These are phyloP conservation scores for Lethrus apterus DNA, from an alignment of 1,140 invertebrate genomes.

Conservation along the genomic window DNA sequence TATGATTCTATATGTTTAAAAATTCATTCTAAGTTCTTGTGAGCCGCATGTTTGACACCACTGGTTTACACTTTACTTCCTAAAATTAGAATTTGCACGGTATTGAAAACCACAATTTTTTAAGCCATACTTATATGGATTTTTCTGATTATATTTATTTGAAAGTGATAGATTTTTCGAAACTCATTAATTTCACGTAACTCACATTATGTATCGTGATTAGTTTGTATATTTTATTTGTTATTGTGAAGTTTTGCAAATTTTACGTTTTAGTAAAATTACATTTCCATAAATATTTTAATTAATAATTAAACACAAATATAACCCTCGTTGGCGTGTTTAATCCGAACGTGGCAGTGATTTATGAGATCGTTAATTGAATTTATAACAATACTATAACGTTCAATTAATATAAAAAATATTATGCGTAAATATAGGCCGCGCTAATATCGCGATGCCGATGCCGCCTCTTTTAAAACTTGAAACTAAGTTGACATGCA, in stretches of 20 bases:
- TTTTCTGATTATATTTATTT: no score
- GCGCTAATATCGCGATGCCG: slow-evolving; percentile 1
- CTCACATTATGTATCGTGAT: no score
- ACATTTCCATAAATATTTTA: slow-evolving; percentile 5
- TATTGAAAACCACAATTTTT: no score
- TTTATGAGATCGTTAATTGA: slow-evolving; percentile 11
- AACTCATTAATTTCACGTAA: no score
- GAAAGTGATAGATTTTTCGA: neutral
- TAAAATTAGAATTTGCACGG: no score
- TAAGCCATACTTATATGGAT: no score
- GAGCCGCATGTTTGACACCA: no score
- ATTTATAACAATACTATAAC: slow-evolving; percentile 2
- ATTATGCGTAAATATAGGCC: slow-evolving; percentile 8
- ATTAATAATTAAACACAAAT: slow-evolving; percentile 6
- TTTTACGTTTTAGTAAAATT: slow-evolving; percentile 6
- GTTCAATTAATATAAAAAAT: slow-evolving; percentile 4
- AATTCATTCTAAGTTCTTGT: no score
- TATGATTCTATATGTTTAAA: no score
- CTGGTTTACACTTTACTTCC: no score
- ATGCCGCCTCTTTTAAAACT: slow-evolving; percentile 4
- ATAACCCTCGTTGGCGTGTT: neutral
- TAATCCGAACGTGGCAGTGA: slow-evolving; percentile 7
- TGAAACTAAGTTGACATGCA: slow-evolving; percentile 7
- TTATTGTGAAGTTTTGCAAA: no score
- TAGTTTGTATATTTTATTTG: no score